Evolutionary conservation across 1,140 invertebrate genomes (phyloP).

Genomic region (Argopecten irradians): DNA sequence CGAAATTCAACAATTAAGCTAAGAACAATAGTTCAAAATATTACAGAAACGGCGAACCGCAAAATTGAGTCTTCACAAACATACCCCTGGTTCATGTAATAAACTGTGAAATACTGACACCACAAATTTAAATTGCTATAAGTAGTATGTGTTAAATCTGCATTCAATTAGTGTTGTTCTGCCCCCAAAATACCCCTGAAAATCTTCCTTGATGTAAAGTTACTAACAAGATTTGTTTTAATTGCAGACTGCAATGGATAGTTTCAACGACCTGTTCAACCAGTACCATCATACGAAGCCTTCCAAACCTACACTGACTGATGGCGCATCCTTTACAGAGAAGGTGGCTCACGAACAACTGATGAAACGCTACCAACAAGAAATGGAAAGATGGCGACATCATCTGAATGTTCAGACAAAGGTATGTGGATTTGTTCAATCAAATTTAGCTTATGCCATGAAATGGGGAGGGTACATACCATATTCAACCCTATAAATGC

Average conservation of each 20-base stretch:
- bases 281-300: constrained; percentile 89
- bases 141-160: too few relatives aligned
- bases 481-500: too few relatives aligned
- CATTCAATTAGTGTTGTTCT: not conserved
- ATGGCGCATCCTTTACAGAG: constrained; percentile 87
- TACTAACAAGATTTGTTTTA: not conserved
- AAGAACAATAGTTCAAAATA: too few relatives aligned
- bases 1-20: too few relatives aligned
- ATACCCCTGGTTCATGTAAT: too few relatives aligned
- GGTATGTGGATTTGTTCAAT: constrained; percentile 69
- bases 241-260: constrained; percentile 86
- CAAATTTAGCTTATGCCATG: too few relatives aligned
- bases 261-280: constrained; percentile 92
- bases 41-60: too few relatives aligned
- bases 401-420: constrained; percentile 82
- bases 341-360: constrained; percentile 91
- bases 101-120: too few relatives aligned
- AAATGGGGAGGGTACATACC: too few relatives aligned
- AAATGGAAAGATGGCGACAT: constrained; percentile 87
- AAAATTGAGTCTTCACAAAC: too few relatives aligned
- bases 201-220: not conserved
- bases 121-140: too few relatives aligned
- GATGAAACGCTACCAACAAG: constrained; percentile 85
- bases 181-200: not conserved
- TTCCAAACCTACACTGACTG: constrained; percentile 65